Percentiles rank a stretch among this genome's conserved stretches.
These are phyloP conservation scores for Acanthis flammea DNA, from an alignment of 2,797 vertebrate species.

Conservation along the genomic window DNA sequence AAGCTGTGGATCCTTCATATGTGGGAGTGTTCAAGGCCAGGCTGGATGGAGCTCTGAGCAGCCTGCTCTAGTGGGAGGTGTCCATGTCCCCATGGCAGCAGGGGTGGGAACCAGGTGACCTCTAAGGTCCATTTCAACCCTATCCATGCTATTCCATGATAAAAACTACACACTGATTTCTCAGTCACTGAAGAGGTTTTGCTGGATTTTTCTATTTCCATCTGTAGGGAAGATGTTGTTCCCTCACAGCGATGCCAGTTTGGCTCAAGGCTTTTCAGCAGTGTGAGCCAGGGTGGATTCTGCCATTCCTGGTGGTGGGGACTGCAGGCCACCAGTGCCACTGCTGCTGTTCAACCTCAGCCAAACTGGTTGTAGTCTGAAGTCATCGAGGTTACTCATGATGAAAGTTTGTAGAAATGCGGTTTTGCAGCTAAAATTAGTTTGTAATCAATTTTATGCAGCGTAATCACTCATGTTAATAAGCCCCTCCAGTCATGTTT, in stretches of 20 bases:
- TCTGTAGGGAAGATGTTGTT: neutral
- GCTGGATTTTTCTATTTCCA: neutral
- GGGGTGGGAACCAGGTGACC: neutral
- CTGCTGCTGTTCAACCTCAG: neutral
- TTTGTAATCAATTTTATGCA: slow-evolving; percentile 31
- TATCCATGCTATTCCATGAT: neutral
- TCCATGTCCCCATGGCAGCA: neutral
- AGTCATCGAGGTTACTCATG: neutral
- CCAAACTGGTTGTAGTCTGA: neutral
- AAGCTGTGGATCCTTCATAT: neutral
- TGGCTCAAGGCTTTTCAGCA: neutral
- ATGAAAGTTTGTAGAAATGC: neutral
- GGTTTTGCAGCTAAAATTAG: slow-evolving; percentile 8
- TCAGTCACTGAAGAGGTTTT: neutral
- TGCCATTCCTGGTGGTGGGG: rapidly evolving
- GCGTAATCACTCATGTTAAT: slow-evolving; percentile 38
- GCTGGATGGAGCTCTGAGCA: neutral
- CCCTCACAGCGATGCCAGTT: rapidly evolving
- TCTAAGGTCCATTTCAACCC: neutral
- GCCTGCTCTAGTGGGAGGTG: neutral
- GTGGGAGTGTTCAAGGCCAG: neutral
- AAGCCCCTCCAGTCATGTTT: neutral
- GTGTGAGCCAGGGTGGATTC: neutral
- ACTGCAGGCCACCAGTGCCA: neutral
- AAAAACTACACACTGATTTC: neutral